Conservation (phyloP, 2,888 invertebrate species). For the Elmis aenea region DNA sequence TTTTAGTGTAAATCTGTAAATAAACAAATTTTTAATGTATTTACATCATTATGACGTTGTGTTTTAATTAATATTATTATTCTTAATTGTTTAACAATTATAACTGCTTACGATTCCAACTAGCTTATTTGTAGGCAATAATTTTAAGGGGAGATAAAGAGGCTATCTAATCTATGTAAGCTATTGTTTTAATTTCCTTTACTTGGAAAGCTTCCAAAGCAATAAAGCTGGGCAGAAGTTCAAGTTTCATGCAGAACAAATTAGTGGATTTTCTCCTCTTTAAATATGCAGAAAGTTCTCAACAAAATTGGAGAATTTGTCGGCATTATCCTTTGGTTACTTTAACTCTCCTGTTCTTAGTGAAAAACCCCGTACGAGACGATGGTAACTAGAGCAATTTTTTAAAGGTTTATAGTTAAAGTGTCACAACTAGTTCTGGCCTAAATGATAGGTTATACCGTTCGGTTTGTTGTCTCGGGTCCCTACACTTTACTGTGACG, state of each 20-base stretch:
- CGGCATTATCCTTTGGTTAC: constrained; percentile 14
- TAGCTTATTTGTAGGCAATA: constrained; percentile 14
- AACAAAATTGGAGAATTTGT: constrained; percentile 20
- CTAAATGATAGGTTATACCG: too few species aligned
- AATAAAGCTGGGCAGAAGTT: constrained; percentile 41
- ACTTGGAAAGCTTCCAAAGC: constrained; percentile 40
- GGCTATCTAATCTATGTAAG: constrained; percentile 36
- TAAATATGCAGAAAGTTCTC: constrained; percentile 40
- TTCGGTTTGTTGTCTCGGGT: too few species aligned
- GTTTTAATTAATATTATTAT: too few species aligned
- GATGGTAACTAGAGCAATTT: constrained; percentile 4
- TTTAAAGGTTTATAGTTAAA: too few species aligned
- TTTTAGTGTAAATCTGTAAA: too few species aligned
- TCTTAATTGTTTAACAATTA: too few species aligned
- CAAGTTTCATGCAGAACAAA: constrained; percentile 42
- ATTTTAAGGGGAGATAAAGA: constrained; percentile 20
- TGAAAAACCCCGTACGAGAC: too few species aligned
- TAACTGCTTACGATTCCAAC: too few species aligned
- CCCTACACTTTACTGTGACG: too few species aligned
- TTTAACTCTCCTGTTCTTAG: constrained; percentile 6
- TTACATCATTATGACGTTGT: too few species aligned
- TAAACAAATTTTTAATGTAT: too few species aligned
- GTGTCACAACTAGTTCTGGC: too few species aligned
- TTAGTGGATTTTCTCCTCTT: constrained; percentile 39
- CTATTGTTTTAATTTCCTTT: constrained; percentile 44